phyloP scores from a whole-genome alignment of 1,140 invertebrate species.

The Drosophila subobscura region DNA sequence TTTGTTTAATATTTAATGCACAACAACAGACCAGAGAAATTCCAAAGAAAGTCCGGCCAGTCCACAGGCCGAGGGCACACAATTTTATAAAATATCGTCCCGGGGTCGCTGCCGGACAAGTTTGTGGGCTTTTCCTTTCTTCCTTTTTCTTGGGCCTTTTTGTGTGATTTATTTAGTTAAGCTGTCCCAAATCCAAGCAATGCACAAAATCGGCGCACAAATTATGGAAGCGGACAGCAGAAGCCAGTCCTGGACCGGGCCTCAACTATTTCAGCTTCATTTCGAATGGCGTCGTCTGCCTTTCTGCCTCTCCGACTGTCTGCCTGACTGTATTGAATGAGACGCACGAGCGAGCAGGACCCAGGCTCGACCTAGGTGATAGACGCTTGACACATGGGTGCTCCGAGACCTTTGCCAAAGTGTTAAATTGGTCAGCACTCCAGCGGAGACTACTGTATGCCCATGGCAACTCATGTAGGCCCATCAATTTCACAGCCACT shows the following conservation, averaged over 20 bases:
- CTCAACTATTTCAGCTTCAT: constrained; percentile 47
- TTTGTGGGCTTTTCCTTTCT: constrained; percentile 47
- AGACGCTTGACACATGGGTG: constrained; percentile 72
- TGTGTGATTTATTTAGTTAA: constrained; percentile 78
- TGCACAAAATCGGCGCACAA: constrained; percentile 71
- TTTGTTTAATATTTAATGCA: constrained; percentile 67
- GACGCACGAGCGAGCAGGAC: constrained; percentile 66
- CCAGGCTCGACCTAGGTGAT: constrained; percentile 55
- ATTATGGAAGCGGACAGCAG: constrained; percentile 54
- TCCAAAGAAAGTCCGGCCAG: background rate
- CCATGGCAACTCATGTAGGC: constrained; percentile 14
- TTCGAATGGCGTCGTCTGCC: constrained; percentile 25
- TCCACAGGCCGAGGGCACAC: constrained; percentile 1
- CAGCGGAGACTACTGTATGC: constrained; percentile 18
- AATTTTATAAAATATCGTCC: constrained; percentile 51
- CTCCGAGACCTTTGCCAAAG: constrained; percentile 44
- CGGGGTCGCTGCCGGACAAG: constrained; percentile 37
- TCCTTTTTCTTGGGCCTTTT: constrained; percentile 37
- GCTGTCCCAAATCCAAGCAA: constrained; percentile 69
- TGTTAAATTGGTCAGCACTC: constrained; percentile 61
- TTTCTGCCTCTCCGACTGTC: constrained; percentile 22
- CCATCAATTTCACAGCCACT: constrained; percentile 31
- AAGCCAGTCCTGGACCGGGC: constrained; percentile 12
- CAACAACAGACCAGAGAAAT: constrained; percentile 18
- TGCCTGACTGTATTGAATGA: constrained; percentile 50